Conservation (phyloP, 2,797 vertebrate genomes). For the Cetoscarus ocellatus region DNA sequence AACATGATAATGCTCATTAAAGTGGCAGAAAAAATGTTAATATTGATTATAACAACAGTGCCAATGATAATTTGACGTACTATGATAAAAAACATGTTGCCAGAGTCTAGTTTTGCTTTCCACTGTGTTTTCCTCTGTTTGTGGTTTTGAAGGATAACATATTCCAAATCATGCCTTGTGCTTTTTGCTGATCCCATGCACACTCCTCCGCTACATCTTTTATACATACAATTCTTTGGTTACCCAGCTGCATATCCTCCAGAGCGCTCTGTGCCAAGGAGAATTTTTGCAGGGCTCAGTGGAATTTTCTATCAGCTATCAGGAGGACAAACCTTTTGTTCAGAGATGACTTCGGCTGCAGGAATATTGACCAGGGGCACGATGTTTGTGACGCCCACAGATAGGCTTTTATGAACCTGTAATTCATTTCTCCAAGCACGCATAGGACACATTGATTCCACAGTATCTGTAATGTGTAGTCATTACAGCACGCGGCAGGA, state of each 20-base stretch:
- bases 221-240: constrained; percentile 64
- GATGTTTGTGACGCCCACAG: constrained; percentile 73
- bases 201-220: constrained; percentile 65
- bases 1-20: no score
- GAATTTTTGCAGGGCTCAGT: constrained; percentile 72
- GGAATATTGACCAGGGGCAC: constrained; percentile 72
- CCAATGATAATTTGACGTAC: not conserved
- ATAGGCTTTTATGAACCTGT: constrained; percentile 79
- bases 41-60: no score
- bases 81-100: not conserved
- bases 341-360: constrained; percentile 72
- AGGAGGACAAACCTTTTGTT: constrained; percentile 76
- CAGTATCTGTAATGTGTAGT: constrained; percentile 80
- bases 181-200: constrained; percentile 74
- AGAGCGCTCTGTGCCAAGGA: constrained; percentile 47
- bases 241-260: constrained; percentile 69
- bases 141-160: constrained; percentile 64
- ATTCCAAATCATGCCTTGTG: constrained; percentile 68
- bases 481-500: constrained; percentile 77
- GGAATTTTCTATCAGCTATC: constrained; percentile 75
- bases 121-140: constrained; percentile 26
- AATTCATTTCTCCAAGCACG: constrained; percentile 79
- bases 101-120: constrained; percentile 14
- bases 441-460: constrained; percentile 79
- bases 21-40: no score